Evolutionary conservation across 2,888 invertebrate species (phyloP).

Genomic region (Pammene fasciana): DNA sequence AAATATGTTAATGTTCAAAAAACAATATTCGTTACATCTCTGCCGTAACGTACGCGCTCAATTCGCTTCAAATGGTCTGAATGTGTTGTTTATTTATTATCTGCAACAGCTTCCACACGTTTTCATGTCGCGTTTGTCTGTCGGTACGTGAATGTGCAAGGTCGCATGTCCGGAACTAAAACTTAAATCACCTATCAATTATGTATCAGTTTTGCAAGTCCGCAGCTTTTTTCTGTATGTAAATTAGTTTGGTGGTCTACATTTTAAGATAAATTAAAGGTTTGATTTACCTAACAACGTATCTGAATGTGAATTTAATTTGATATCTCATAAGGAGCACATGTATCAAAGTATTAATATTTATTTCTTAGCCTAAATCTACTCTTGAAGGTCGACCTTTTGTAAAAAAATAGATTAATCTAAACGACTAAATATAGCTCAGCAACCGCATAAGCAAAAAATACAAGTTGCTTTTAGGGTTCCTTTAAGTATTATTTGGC

Average conservation of each 20-base stretch:
- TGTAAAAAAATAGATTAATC: slow-evolving; percentile 16
- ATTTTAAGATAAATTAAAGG: too few species aligned
- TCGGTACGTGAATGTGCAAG: slow-evolving; percentile 19
- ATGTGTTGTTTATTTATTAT: slow-evolving; percentile 12
- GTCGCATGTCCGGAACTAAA: slow-evolving; percentile 16
- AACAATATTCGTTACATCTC: too few species aligned
- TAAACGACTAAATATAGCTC: neutral
- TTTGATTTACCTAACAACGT: too few species aligned
- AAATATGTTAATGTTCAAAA: too few species aligned
- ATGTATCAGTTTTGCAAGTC: slow-evolving; percentile 9
- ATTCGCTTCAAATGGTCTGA: neutral
- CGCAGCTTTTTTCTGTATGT: neutral
- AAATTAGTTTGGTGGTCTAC: too few species aligned
- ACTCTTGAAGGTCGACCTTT: too few species aligned
- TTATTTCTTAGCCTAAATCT: too few species aligned
- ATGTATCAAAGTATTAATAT: too few species aligned
- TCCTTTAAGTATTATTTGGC: neutral
- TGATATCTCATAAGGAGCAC: too few species aligned
- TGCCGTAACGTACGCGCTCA: neutral
- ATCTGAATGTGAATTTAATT: too few species aligned
- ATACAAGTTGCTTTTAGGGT: neutral
- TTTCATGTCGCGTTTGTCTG: neutral
- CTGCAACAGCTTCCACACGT: slow-evolving; percentile 17
- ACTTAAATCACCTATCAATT: neutral
- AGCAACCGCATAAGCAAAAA: neutral